phyloP scores from a whole-genome alignment of 2,797 vertebrate genomes.

The Darevskia nairensis region DNA sequence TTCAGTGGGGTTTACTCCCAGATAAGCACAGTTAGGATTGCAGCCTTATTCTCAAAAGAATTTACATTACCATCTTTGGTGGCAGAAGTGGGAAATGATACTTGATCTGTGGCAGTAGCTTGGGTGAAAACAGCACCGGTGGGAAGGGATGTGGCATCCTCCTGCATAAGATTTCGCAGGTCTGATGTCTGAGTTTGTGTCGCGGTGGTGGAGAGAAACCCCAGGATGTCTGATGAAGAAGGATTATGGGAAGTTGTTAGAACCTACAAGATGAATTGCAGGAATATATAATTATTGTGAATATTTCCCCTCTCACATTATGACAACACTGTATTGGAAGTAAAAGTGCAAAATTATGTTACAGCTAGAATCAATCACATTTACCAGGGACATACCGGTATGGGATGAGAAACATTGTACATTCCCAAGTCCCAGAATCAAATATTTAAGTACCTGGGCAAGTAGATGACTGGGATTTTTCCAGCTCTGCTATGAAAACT shows the following conservation, averaged over 20 bases:
- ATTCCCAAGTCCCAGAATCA: not conserved
- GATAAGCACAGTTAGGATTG: not conserved
- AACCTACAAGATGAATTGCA: slow-evolving; percentile 72
- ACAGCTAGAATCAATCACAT: not conserved
- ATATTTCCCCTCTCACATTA: slow-evolving; percentile 9
- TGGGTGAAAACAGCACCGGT: slow-evolving; percentile 21
- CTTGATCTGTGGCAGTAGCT: slow-evolving; percentile 13
- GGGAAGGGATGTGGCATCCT: slow-evolving; percentile 36
- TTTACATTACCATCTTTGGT: slow-evolving; percentile 70
- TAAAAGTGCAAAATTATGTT: not conserved
- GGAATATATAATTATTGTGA: slow-evolving; percentile 1
- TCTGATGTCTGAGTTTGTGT: slow-evolving; percentile 35
- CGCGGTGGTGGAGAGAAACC: slow-evolving; percentile 34
- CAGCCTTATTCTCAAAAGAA: slow-evolving; percentile 8
- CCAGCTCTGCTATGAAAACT: slow-evolving; percentile 6
- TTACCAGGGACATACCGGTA: not conserved
- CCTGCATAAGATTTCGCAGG: slow-evolving; percentile 52
- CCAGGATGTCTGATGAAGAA: slow-evolving; percentile 59
- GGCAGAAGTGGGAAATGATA: slow-evolving; percentile 30
- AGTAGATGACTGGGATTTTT: slow-evolving; percentile 15
- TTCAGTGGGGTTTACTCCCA: not conserved
- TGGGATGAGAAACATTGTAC: not conserved
- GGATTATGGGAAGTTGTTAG: slow-evolving; percentile 63
- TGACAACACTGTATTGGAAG: not conserved
- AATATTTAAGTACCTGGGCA: not conserved